Conservation (phyloP, 2,113 vertebrate genomes). For the Pontoporia blainvillei region DNA sequence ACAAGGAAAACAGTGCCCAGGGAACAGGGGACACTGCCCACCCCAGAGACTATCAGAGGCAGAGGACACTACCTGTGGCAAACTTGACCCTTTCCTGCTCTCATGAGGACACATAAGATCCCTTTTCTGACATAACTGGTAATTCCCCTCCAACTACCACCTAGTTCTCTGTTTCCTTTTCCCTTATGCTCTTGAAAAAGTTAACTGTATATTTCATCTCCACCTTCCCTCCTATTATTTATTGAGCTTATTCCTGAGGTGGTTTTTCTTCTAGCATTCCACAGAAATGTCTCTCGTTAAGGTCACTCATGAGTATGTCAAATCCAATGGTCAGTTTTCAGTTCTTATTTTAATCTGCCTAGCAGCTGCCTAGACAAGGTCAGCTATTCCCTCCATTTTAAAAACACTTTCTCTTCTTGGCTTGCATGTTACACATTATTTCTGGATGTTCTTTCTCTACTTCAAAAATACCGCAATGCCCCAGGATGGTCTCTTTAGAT, state of each 20-base stretch:
- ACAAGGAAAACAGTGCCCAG: background rate
- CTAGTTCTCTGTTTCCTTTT: background rate
- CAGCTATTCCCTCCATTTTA: slow-evolving; percentile 2
- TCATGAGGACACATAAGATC: background rate
- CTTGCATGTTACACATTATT: background rate
- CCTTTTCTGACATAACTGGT: background rate
- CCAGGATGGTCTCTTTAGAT: background rate
- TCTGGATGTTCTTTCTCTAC: slow-evolving; percentile 6
- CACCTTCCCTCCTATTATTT: background rate
- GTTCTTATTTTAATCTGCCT: slow-evolving; percentile 36
- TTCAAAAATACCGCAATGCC: background rate
- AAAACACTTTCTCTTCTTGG: slow-evolving; percentile 10
- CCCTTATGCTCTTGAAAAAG: background rate
- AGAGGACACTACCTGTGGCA: background rate
- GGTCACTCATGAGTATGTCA: slow-evolving; percentile 26
- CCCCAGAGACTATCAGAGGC: background rate
- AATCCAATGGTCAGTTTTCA: slow-evolving; percentile 29
- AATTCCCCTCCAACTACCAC: background rate
- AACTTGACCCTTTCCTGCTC: background rate
- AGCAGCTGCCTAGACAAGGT: slow-evolving; percentile 34
- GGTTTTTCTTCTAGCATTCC: background rate
- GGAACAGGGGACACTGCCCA: background rate
- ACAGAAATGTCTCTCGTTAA: slow-evolving; percentile 21
- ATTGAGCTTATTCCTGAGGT: background rate
- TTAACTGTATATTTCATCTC: background rate